These are phyloP conservation scores for Athrips mouffetella DNA, from an alignment of 2,888 invertebrate species.

Conservation along the genomic window DNA sequence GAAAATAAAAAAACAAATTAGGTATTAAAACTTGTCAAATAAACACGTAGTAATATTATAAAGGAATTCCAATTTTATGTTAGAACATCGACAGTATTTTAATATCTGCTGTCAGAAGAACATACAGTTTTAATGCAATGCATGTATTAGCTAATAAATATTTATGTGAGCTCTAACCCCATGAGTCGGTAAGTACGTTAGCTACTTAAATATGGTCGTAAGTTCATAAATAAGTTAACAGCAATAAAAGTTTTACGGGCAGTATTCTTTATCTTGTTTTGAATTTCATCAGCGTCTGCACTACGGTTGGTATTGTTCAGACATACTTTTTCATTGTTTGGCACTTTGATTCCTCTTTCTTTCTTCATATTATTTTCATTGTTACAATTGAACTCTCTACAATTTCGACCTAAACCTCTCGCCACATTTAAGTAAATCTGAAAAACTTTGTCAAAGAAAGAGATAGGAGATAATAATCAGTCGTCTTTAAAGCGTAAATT, in stretches of 20 bases:
- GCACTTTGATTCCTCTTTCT: background rate
- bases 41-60: too few species aligned
- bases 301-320: constrained; percentile 49
- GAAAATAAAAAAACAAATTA: too few species aligned
- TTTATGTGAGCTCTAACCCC: constrained; percentile 10
- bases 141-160: constrained; percentile 9
- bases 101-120: background rate
- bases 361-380: background rate
- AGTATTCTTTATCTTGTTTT: constrained; percentile 72
- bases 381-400: background rate
- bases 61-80: background rate
- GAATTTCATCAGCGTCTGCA: constrained; percentile 69
- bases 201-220: constrained; percentile 63
- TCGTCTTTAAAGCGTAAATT: too few species aligned
- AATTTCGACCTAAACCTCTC: background rate
- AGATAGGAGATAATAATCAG: too few species aligned
- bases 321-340: constrained; percentile 19
- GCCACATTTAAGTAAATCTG: too few species aligned
- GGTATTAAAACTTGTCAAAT: too few species aligned
- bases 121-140: background rate
- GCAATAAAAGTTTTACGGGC: constrained; percentile 72
- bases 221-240: constrained; percentile 73
- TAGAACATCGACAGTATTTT: background rate
- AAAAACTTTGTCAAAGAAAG: too few species aligned
- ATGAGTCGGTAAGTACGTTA: constrained; percentile 31